These are phyloP conservation scores for Australoheros scitulus DNA, from an alignment of 2,113 vertebrate species.

Conservation along the genomic window DNA sequence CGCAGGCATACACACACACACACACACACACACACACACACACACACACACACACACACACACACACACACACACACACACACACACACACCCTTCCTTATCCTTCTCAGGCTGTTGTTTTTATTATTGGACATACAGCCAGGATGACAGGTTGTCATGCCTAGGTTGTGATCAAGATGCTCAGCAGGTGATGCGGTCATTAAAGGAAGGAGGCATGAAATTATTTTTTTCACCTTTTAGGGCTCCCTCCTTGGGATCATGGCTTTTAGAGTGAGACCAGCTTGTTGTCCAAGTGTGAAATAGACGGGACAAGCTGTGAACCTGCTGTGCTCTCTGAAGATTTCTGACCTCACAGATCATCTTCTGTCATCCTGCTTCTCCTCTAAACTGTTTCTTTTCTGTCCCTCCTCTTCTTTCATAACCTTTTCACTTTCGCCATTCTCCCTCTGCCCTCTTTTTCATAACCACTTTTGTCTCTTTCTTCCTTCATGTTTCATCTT, in stretches of 20 bases:
- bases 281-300: slow-evolving; percentile 7
- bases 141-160: background rate
- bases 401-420: no score
- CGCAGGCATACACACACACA: no score
- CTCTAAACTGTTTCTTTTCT: no score
- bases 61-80: background rate
- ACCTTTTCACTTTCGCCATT: no score
- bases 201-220: background rate
- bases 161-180: background rate
- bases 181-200: background rate
- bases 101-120: background rate
- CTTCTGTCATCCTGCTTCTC: background rate
- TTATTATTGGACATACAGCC: background rate
- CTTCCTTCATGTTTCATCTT: no score
- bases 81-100: background rate
- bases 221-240: background rate
- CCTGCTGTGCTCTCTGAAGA: background rate
- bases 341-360: background rate
- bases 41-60: background rate
- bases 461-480: no score
- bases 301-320: background rate
- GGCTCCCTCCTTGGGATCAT: no score
- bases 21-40: background rate
- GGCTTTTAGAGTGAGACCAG: background rate
- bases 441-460: no score